These are phyloP conservation scores for Alouatta caraya DNA, from an alignment of 2,797 vertebrate genomes.

Conservation along the genomic window DNA sequence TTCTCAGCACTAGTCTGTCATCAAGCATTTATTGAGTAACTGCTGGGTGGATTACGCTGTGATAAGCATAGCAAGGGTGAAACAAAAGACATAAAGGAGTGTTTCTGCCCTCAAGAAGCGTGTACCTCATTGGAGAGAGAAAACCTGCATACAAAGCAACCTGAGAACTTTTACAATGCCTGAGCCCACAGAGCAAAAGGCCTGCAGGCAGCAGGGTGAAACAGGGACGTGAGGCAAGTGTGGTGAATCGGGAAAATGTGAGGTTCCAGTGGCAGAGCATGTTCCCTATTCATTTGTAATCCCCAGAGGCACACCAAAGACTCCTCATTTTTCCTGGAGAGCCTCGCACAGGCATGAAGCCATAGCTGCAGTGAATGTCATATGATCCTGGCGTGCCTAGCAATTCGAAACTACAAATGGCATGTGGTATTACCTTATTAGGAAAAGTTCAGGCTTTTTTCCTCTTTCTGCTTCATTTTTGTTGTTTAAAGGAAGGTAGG, in stretches of 20 bases:
- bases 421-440: constrained; percentile 66
- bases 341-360: constrained; percentile 20
- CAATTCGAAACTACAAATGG: constrained; percentile 55
- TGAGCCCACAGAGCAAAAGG: background rate
- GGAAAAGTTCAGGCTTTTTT: constrained; percentile 38
- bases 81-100: constrained; percentile 47
- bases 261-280: background rate
- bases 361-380: background rate
- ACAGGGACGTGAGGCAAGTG: background rate
- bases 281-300: constrained; percentile 2
- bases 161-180: background rate
- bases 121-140: background rate
- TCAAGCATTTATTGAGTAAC: constrained; percentile 36
- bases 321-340: constrained; percentile 27
- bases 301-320: constrained; percentile 17
- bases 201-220: background rate
- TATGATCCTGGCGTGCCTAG: constrained; percentile 32
- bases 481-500: background rate
- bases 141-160: background rate
- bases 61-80: constrained; percentile 49
- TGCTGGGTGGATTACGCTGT: background rate
- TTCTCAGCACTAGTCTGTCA: constrained; percentile 28
- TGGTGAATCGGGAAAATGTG: constrained; percentile 44
- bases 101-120: constrained; percentile 32
- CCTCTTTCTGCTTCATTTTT: background rate